phyloP scores from a whole-genome alignment of 2,888 invertebrate species.

The Drosophila nigritarsus region DNA sequence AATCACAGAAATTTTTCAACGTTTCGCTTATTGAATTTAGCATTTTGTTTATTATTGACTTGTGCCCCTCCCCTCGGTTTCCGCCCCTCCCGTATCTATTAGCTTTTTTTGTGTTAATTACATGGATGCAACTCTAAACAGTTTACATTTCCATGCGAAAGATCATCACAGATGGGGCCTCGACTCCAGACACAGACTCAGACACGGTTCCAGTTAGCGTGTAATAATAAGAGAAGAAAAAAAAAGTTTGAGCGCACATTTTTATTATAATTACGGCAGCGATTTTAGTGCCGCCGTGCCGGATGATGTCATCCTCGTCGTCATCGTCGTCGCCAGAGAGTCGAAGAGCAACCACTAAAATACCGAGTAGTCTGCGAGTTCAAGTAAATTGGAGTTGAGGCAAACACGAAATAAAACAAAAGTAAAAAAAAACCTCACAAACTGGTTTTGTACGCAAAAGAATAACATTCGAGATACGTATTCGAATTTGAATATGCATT shows the following conservation, averaged over 20 bases:
- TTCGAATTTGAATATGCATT: constrained; percentile 38
- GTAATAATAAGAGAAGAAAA: constrained; percentile 27
- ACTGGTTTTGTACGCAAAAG: constrained; percentile 64
- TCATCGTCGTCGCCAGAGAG: constrained; percentile 39
- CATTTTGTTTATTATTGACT: constrained; percentile 74
- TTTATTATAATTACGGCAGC: constrained; percentile 75
- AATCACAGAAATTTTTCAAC: constrained; percentile 64
- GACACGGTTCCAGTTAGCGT: constrained; percentile 31
- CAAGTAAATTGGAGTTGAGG: constrained; percentile 61
- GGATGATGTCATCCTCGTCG: constrained; percentile 68
- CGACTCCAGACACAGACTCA: constrained; percentile 2
- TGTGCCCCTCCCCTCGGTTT: constrained; percentile 26
- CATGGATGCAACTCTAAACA: constrained; percentile 33
- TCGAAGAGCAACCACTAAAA: constrained; percentile 35
- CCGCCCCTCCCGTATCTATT: constrained; percentile 23
- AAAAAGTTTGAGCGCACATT: constrained; percentile 56
- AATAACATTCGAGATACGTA: constrained; percentile 48
- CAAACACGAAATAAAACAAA: constrained; percentile 19
- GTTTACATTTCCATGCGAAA: constrained; percentile 41
- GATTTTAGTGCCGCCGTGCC: constrained; percentile 57
- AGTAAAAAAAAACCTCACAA: constrained; percentile 45
- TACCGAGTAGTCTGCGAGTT: constrained; percentile 26
- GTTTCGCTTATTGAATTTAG: constrained; percentile 69
- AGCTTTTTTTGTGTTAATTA: constrained; percentile 60
- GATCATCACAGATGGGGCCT: constrained; percentile 2